phyloP scores from a whole-genome alignment of 2,797 vertebrate species.

The Acipenser oxyrinchus region DNA sequence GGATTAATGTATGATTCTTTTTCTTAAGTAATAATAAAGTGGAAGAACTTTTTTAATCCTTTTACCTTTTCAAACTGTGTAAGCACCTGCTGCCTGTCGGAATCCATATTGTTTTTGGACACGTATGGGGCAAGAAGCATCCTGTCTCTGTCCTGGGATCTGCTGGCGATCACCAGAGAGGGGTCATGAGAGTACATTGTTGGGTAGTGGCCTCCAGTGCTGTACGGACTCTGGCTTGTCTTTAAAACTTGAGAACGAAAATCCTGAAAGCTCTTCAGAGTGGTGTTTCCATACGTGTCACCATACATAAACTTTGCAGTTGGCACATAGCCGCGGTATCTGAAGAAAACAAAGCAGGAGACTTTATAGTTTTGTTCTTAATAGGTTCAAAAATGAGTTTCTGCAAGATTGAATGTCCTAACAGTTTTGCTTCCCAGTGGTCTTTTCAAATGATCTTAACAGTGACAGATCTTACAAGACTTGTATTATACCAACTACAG shows the following conservation, averaged over 20 bases:
- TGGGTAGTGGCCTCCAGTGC: conserved; percentile 38
- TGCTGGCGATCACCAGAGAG: neutral
- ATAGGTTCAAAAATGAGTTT: neutral
- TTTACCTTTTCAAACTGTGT: conserved; percentile 49
- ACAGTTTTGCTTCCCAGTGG: too few species aligned
- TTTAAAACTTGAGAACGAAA: conserved; percentile 28
- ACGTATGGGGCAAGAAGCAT: conserved; percentile 26
- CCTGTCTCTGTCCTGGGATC: conserved; percentile 11
- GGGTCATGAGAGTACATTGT: conserved; percentile 35
- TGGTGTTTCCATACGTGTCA: conserved; percentile 37
- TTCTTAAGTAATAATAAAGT: neutral
- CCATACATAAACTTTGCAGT: conserved; percentile 32
- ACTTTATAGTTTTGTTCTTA: neutral
- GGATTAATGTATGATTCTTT: neutral
- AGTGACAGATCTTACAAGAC: neutral
- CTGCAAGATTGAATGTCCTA: too few species aligned
- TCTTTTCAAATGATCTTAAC: neutral
- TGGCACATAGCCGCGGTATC: conserved; percentile 45
- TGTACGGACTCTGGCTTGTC: conserved; percentile 22
- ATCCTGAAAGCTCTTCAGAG: conserved; percentile 46
- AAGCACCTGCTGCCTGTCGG: conserved; percentile 32
- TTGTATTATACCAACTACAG: neutral
- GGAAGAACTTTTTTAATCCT: neutral
- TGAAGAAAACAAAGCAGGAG: conserved; percentile 17
- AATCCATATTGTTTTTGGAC: conserved; percentile 39